phyloP scores from a whole-genome alignment of 2,797 vertebrate genomes.

The Xiphorhynchus erythropygius region DNA sequence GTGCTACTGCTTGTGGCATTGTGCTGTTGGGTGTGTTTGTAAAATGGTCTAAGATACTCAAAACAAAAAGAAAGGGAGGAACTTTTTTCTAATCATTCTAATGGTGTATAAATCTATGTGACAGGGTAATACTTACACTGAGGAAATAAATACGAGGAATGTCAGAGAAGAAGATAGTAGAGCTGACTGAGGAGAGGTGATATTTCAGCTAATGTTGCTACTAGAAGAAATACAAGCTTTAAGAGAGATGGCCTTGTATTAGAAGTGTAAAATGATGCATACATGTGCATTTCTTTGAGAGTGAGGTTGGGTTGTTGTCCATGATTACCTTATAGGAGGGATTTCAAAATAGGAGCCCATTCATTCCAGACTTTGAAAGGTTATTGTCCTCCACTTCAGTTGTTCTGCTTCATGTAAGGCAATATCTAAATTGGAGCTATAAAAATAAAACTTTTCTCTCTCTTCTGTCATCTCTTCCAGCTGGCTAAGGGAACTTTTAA shows the following conservation, averaged over 20 bases:
- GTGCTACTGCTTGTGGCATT: neutral
- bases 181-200: neutral
- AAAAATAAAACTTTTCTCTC: neutral
- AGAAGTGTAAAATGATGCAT: neutral
- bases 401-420: neutral
- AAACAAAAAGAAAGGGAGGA: neutral
- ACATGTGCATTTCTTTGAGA: neutral
- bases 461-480: neutral
- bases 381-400: neutral
- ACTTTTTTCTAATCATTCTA: neutral
- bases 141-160: neutral
- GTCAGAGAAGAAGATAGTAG: neutral
- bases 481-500: neutral
- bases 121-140: neutral
- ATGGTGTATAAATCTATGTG: neutral
- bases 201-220: neutral
- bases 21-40: neutral
- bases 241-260: neutral
- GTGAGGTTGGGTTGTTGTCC: fast-evolving
- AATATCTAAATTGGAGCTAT: neutral
- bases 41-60: neutral
- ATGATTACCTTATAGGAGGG: neutral
- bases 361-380: neutral
- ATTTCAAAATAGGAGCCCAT: neutral
- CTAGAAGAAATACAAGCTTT: neutral